Evolutionary conservation across 2,797 vertebrate genomes (phyloP), one percentile per base, ranked within the genome.

Genomic region (Apodemus agrarius): DNA sequence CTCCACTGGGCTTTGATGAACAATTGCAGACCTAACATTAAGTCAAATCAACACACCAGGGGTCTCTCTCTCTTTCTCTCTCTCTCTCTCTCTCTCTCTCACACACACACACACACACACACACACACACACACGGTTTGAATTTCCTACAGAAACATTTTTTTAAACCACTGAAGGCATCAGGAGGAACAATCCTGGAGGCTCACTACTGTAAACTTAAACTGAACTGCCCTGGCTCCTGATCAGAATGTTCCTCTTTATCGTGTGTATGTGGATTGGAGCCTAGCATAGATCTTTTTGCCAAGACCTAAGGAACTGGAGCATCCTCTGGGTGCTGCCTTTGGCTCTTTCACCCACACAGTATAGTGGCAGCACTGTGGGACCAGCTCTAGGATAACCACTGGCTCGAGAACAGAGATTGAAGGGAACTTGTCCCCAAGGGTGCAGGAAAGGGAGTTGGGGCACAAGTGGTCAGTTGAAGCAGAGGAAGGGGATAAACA

Each of bases 231-330:
- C 65, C 46, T 21, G 6, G 26, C n/a, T 84, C 88, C 40, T 82
- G 57, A 54, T 63, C 83, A 49, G 89, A 95, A 89, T 59, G 57
- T 87, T 91, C 82, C 69, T 61, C 82, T 84, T 61, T 49, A 84
- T 82, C 69, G 19, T 43, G 86, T 84, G 37, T 46, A 52, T 37
- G 96, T 3, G 49, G 21, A 92, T 76, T 43, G 88, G 93, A 96
- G 89, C 90, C 92, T 79, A 80, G 37, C 75, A 72, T 11, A 24
- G 65, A 57, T 46, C 52, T 91, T 75, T 54, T 37, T 29, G 65
- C 85, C 69, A 80, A 88, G 65, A 88, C 57, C 94, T 26, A 59
- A 16, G 65, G 83, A 95, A 84, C 29, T 74, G 75, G 75, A 63
- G 57, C 46, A 14, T n/a, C 61, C n/a, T 89, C 61, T 40, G 37